Conservation (phyloP, 1,140 invertebrate species). For the Trichonephila clavipes region DNA sequence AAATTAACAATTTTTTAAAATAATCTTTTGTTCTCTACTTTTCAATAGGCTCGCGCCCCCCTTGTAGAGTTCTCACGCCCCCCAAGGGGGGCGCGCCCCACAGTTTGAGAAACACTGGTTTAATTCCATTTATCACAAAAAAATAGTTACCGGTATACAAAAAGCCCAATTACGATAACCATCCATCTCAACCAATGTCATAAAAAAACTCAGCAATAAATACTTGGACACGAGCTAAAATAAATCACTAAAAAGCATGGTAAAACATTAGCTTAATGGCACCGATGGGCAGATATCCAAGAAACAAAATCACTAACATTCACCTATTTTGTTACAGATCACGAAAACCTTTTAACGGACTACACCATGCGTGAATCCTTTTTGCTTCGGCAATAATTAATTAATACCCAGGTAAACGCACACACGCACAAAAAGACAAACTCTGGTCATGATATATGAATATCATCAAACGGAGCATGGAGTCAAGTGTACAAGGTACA, state of each 20-base stretch:
- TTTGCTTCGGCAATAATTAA: slow-evolving; percentile 23
- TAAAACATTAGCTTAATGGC: slow-evolving; percentile 16
- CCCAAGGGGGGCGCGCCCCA: too few relatives aligned
- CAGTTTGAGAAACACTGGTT: too few relatives aligned
- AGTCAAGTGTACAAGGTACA: neutral
- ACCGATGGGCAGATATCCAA: slow-evolving; percentile 3
- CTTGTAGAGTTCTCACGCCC: too few relatives aligned
- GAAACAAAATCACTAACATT: neutral
- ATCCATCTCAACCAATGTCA: neutral
- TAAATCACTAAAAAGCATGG: neutral
- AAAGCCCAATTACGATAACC: too few relatives aligned
- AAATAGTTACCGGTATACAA: too few relatives aligned
- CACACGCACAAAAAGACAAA: neutral
- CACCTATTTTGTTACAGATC: slow-evolving; percentile 53
- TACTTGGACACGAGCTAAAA: neutral
- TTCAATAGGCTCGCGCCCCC: too few relatives aligned
- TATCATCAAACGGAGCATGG: slow-evolving; percentile 5
- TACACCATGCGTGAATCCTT: slow-evolving; percentile 40
- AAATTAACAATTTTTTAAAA: too few relatives aligned
- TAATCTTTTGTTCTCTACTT: too few relatives aligned
- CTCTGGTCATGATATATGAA: slow-evolving; percentile 4
- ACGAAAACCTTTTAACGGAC: slow-evolving; percentile 45
- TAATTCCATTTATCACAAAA: too few relatives aligned
- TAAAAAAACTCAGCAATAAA: neutral
- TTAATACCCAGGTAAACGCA: slow-evolving; percentile 1